phyloP scores from a whole-genome alignment of 2,113 vertebrate genomes.

The Eptesicus fuscus region DNA sequence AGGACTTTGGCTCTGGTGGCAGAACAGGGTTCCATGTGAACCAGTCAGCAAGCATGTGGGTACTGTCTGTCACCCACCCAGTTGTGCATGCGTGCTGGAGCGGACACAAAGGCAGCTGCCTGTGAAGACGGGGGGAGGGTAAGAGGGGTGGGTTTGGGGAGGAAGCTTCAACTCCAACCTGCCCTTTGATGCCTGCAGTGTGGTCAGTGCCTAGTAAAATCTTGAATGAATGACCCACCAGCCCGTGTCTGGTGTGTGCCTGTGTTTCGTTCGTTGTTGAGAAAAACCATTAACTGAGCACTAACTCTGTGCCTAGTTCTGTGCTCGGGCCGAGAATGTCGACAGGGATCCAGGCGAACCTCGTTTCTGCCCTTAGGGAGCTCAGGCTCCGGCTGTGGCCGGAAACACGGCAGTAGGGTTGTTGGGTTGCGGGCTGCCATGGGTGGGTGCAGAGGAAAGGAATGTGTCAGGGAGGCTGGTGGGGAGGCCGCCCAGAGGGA shows the following conservation, averaged over 20 bases:
- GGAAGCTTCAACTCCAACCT: too few relatives aligned
- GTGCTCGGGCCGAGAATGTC: not conserved
- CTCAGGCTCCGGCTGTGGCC: accelerated
- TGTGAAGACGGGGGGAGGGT: not conserved
- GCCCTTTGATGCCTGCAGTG: not conserved
- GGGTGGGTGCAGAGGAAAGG: not conserved
- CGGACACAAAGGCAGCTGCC: not conserved
- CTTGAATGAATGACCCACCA: not conserved
- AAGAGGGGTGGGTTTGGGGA: not conserved
- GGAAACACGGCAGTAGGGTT: accelerated
- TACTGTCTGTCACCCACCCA: not conserved
- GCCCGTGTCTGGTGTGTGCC: not conserved
- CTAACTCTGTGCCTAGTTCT: not conserved
- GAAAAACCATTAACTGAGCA: not conserved
- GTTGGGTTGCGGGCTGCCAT: not conserved
- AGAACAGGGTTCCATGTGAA: not conserved
- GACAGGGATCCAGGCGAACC: too few relatives aligned
- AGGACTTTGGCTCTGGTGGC: not conserved
- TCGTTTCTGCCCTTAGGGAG: not conserved
- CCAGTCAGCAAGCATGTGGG: not conserved
- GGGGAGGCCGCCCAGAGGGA: too few relatives aligned
- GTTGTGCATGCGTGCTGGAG: not conserved
- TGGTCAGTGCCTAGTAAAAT: not conserved
- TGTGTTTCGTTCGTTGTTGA: accelerated
- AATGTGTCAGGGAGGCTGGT: not conserved